Evolutionary conservation across 1,140 invertebrate genomes (phyloP), one percentile per base, ranked within the genome.

Genomic region (Trachymyrmex cornetzi): DNA sequence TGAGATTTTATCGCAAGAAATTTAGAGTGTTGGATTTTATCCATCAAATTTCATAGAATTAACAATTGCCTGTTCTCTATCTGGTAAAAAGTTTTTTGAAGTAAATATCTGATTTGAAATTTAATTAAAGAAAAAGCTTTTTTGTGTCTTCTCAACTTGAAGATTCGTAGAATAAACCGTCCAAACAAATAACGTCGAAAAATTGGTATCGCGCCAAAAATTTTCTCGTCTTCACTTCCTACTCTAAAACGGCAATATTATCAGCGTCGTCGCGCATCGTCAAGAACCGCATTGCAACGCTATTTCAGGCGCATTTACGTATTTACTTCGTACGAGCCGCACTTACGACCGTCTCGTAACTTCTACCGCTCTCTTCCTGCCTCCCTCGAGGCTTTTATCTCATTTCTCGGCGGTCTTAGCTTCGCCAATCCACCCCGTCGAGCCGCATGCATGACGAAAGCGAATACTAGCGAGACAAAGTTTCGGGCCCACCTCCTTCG

Each of bases 371-470:
- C 19, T 38, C 14, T 24, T 79, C 24, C 19, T 79, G 11, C 57
- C 27, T 77, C 63, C 44, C 77, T 27, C 71, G 53, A 44, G 64
- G 72, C 85, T 59, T 55, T 77, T 89, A 74, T 80, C 72, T 89
- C 71, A 63, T 55, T 67, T 66, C 59, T 64, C 82, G 44, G 22
- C 48, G 22, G 59, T 22, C 61, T 79, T 44, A 59, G 53, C 61
- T 85, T 50, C 24, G 48, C 14, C 61, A 38, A 59, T 66, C 50
- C 71, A 86, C 67, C 59, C 61, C 61, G 59, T 24, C 11, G 69
- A 44, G 27, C 27, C 64, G 48, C 14, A 74, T 66, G 87, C 66
- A 48, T 72, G 50, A 77, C 77, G 69, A 74, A 77, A 66, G 53
- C 55, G 22, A 38, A 44, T 63, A 50, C 11, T 44, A 64, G 16